Conservation (phyloP, 2,888 invertebrate species). For the Exephanes ischioxanthus region DNA sequence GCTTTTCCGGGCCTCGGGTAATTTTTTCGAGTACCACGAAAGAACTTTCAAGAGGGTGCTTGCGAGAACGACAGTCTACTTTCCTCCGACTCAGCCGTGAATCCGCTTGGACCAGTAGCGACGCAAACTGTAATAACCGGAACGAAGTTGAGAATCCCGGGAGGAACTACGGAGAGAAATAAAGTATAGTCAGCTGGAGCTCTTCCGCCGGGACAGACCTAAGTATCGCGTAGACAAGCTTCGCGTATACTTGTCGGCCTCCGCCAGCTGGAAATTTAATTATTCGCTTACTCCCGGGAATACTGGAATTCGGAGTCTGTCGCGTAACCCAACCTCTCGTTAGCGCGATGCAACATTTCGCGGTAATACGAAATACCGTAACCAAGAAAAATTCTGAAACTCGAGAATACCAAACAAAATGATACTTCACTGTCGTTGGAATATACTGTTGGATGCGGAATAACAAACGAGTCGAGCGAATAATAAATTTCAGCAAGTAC, state of each 20-base stretch:
- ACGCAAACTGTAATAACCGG: neutral
- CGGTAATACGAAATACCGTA: neutral
- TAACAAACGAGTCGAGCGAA: neutral
- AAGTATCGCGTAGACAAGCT: neutral
- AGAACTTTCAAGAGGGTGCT: neutral
- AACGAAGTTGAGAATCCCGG: slow-evolving; percentile 13
- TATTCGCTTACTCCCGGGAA: slow-evolving; percentile 20
- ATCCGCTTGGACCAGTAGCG: neutral
- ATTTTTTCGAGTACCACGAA: neutral
- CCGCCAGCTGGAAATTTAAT: slow-evolving; percentile 40
- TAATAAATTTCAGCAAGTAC: neutral
- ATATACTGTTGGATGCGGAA: neutral
- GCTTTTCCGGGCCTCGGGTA: neutral
- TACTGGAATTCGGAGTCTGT: slow-evolving; percentile 19
- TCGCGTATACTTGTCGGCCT: neutral
- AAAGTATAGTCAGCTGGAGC: neutral
- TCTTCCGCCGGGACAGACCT: slow-evolving; percentile 8
- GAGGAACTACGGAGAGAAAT: neutral
- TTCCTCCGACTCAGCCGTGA: neutral
- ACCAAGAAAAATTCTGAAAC: neutral
- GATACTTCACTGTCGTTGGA: neutral
- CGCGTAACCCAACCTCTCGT: slow-evolving; percentile 56
- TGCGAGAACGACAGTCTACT: neutral
- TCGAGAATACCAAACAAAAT: neutral
- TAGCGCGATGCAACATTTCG: neutral